These are phyloP conservation scores for Lepidurus apus DNA, from an alignment of 1,140 invertebrate species.

Conservation along the genomic window DNA sequence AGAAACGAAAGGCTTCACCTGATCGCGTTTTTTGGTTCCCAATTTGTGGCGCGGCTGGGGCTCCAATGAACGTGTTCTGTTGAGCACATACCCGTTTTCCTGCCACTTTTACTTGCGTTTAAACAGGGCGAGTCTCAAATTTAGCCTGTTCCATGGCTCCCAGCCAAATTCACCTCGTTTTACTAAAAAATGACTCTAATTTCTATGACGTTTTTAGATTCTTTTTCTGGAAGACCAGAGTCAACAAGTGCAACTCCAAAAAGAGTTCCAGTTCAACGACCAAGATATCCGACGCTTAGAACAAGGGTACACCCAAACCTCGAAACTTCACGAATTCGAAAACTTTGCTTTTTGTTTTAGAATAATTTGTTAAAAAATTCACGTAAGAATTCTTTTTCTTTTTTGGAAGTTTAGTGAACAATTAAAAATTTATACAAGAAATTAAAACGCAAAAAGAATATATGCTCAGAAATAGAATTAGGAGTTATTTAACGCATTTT, in stretches of 20 bases:
- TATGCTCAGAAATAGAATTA: too few species aligned
- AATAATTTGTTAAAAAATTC: too few species aligned
- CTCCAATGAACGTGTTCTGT: background rate
- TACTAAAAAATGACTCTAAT: slow-evolving; percentile 9
- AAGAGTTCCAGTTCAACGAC: slow-evolving; percentile 40
- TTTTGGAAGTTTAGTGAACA: too few species aligned
- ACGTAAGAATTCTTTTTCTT: too few species aligned
- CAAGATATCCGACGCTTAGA: slow-evolving; percentile 45
- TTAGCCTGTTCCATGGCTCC: slow-evolving; percentile 33
- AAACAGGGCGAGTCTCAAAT: slow-evolving; percentile 28
- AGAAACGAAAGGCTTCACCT: background rate
- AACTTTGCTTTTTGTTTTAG: background rate
- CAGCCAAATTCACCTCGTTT: background rate
- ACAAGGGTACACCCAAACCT: slow-evolving; percentile 40
- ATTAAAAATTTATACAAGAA: too few species aligned
- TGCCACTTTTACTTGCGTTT: too few species aligned
- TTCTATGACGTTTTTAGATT: slow-evolving; percentile 37
- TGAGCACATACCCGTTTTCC: slow-evolving; percentile 23
- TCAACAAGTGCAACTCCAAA: slow-evolving; percentile 41
- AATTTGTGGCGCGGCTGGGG: background rate
- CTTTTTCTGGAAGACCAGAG: slow-evolving; percentile 42
- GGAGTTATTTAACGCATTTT: too few species aligned
- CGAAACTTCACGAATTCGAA: slow-evolving; percentile 21
- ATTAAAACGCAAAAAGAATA: too few species aligned
- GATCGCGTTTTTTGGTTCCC: slow-evolving; percentile 35